These are phyloP conservation scores for Myoxocephalus aenaeus DNA, from an alignment of 2,797 vertebrate genomes.

Conservation along the genomic window DNA sequence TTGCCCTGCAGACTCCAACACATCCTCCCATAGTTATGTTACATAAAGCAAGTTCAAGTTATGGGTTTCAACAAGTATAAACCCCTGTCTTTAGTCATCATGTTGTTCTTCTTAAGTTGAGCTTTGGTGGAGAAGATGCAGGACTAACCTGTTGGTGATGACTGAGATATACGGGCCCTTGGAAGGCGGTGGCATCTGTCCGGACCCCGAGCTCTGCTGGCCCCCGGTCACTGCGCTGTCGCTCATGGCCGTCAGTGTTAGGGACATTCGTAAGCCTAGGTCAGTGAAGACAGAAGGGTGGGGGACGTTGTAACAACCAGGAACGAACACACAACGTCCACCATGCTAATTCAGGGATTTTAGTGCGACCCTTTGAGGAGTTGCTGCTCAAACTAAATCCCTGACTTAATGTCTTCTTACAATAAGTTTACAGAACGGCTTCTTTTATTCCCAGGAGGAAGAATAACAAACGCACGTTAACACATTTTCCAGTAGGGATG, in stretches of 20 bases:
- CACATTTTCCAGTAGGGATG: too few species aligned
- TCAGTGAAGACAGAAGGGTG: background rate
- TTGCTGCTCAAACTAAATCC: too few species aligned
- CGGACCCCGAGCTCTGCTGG: conserved; percentile 36
- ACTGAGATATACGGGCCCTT: conserved; percentile 88
- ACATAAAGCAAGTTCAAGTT: background rate
- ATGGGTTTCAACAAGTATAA: background rate
- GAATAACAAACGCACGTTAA: too few species aligned
- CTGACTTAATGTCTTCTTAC: too few species aligned
- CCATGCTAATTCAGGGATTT: background rate
- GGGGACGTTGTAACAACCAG: conserved; percentile 7
- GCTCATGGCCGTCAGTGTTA: conserved; percentile 68
- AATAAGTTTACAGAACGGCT: too few species aligned
- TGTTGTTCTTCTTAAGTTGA: background rate
- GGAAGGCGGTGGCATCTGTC: conserved; percentile 31
- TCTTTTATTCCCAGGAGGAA: too few species aligned
- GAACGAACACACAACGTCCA: background rate
- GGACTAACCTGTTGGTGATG: conserved; percentile 84
- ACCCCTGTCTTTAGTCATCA: background rate
- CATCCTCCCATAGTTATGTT: background rate
- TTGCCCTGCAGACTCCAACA: background rate
- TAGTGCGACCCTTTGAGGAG: too few species aligned
- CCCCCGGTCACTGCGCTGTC: conserved; percentile 36
- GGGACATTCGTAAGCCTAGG: conserved; percentile 47
- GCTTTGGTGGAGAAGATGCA: background rate